phyloP scores from a whole-genome alignment of 2,113 vertebrate species.

The Anolis sagrei region DNA sequence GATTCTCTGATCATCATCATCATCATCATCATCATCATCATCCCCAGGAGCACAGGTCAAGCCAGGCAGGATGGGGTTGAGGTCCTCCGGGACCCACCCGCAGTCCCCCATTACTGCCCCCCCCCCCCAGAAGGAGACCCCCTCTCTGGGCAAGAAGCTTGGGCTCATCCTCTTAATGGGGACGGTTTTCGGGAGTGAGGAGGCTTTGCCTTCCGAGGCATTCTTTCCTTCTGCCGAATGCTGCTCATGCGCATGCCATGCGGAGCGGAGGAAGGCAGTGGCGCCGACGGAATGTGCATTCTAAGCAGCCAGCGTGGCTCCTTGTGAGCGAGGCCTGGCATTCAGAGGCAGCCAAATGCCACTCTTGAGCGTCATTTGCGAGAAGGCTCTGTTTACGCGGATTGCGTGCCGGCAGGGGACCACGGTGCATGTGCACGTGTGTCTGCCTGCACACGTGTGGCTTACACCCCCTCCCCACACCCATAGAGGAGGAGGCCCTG shows the following conservation, averaged over 20 bases:
- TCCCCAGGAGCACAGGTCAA: no score
- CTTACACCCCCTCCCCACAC: no score
- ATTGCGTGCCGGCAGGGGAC: not conserved
- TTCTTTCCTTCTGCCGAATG: conserved; percentile 8
- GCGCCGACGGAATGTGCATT: conserved; percentile 26
- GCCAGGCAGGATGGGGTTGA: no score
- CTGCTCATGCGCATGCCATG: conserved; percentile 14
- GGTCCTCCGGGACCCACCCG: no score
- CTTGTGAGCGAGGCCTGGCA: not conserved
- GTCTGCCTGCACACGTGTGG: no score
- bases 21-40: no score
- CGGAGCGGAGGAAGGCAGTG: not conserved
- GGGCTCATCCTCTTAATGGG: not conserved
- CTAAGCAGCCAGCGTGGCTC: conserved; percentile 28
- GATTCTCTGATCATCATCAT: no score
- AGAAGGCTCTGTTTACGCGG: conserved; percentile 18
- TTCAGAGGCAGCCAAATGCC: conserved; percentile 32
- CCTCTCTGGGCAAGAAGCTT: not conserved
- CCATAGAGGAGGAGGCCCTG: no score
- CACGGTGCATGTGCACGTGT: not conserved
- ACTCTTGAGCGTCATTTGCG: conserved; percentile 17
- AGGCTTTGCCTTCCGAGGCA: not conserved
- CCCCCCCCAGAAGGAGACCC: no score
- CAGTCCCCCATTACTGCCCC: no score
- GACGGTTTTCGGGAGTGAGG: not conserved